Conservation (phyloP, 1,140 invertebrate species). For the Spodoptera litura region DNA sequence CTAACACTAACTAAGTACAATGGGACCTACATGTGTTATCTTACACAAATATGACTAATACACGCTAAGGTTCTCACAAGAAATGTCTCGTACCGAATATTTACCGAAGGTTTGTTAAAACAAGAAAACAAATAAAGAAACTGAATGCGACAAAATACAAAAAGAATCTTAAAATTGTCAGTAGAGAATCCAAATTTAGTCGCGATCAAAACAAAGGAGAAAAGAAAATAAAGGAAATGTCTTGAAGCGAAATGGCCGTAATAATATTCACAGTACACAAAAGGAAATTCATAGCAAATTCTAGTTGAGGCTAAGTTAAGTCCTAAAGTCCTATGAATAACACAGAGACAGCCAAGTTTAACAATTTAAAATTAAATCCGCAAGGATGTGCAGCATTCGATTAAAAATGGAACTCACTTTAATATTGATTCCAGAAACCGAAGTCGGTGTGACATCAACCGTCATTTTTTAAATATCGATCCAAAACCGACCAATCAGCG, state of each 20-base stretch:
- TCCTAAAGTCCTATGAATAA: constrained; percentile 37
- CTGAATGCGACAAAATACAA: background rate
- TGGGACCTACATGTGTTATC: constrained; percentile 3
- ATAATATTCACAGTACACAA: constrained; percentile 21
- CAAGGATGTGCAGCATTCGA: constrained; percentile 22
- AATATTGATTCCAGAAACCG: constrained; percentile 78
- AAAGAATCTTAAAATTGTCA: background rate
- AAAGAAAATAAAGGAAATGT: constrained; percentile 16
- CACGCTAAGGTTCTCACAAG: constrained; percentile 11
- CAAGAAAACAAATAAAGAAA: background rate
- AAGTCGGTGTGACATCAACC: constrained; percentile 62
- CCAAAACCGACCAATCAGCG: constrained; percentile 38
- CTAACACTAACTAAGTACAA: background rate
- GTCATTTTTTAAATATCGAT: constrained; percentile 68
- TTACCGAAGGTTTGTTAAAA: constrained; percentile 6
- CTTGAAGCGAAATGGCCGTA: background rate
- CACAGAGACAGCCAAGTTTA: constrained; percentile 18
- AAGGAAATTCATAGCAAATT: constrained; percentile 25
- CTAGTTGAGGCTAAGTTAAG: constrained; percentile 23
- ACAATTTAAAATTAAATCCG: constrained; percentile 37
- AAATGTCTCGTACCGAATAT: background rate
- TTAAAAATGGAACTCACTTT: constrained; percentile 70
- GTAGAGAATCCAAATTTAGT: background rate
- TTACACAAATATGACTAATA: constrained; percentile 8
- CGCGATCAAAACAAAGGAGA: constrained; percentile 20